Evolutionary conservation across 1,140 invertebrate genomes (phyloP).

Genomic region (Carposina sasakii): DNA sequence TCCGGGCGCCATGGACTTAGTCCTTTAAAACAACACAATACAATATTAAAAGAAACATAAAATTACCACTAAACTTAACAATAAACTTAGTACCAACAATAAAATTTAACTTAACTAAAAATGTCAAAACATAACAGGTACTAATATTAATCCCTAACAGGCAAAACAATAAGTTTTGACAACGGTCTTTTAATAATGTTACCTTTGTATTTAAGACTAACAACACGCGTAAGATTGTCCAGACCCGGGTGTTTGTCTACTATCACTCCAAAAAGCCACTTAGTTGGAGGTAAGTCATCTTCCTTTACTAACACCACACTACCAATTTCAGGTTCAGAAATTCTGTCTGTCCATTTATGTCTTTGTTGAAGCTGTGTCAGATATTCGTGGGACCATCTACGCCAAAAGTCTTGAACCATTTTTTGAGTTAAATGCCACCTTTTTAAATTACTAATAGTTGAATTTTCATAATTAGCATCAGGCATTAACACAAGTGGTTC

Average conservation of each 20-base stretch:
- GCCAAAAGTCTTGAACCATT: slow-evolving; percentile 11
- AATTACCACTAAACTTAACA: no score
- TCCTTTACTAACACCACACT: slow-evolving; percentile 7
- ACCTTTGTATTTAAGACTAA: slow-evolving; percentile 3
- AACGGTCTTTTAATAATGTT: slow-evolving; percentile 3
- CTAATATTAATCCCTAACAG: neutral
- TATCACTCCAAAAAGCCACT: slow-evolving; percentile 4
- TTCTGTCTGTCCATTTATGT: neutral
- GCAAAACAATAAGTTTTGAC: neutral
- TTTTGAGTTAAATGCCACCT: slow-evolving; percentile 7
- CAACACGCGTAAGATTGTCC: slow-evolving; percentile 4
- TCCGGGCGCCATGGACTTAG: no score
- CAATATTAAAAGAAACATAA: no score
- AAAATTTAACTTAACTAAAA: no score
- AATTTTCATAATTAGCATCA: slow-evolving; percentile 3
- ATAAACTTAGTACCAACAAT: no score
- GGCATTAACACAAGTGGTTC: slow-evolving; percentile 21
- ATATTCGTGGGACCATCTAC: slow-evolving; percentile 12
- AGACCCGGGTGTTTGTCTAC: slow-evolving; percentile 3
- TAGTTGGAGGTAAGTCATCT: slow-evolving; percentile 1
- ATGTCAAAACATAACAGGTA: no score
- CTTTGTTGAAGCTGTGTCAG: slow-evolving; percentile 3
- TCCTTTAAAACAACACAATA: no score
- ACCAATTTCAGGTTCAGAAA: neutral
- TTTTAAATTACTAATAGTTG: neutral